Evolutionary conservation across 1,140 invertebrate species (phyloP), one percentile per base, ranked within the genome.

Genomic region (Saccostrea glomerata): DNA sequence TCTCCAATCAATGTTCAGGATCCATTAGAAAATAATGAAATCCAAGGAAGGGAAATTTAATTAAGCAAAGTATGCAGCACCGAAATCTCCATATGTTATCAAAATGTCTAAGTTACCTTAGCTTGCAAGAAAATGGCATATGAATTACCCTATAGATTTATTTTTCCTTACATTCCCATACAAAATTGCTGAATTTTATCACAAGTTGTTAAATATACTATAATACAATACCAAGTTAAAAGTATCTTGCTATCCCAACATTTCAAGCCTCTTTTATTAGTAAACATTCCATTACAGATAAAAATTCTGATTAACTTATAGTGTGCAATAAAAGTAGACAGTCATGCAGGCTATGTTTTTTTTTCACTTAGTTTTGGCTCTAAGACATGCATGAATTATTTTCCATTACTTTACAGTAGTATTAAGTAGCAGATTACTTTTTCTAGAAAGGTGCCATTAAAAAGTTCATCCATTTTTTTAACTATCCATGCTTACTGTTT

Each of bases 31-130:
- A 60, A 56, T 40, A n/a, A 83, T 83, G 30, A 87, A 56, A 83
- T 82, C 55, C 66, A 56, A 55, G 60, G 77, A 40, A 87, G 82
- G 56, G 25, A 82, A 83, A 82, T 87, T 54, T 13, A 17, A 84
- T 36, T 54, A 55, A 83, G 40, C 86, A 87, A 9, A 83, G 30
- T 40, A 73, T 47, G 20, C 17, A 66, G 47, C 12, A 66, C 30
- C 54, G n/a, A 73, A 73, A 54, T 86, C 66, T 73, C 40, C 70
- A 77, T 7, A 77, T 15, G 70, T 30, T 77, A 30, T 77, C 70
- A 77, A 25, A 73, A 25, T 30, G 70, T 15, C 15, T 77, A 30
- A 15, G 23, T 77, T 77, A 77, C 70, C 25, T 77, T 17, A 77
- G 70, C 70, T 77, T 77, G 70, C 70, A 77, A 73, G 23, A 77